Base-by-base conservation (phyloP, 2,113 vertebrate species). In the Myocastor coypus region DNA sequence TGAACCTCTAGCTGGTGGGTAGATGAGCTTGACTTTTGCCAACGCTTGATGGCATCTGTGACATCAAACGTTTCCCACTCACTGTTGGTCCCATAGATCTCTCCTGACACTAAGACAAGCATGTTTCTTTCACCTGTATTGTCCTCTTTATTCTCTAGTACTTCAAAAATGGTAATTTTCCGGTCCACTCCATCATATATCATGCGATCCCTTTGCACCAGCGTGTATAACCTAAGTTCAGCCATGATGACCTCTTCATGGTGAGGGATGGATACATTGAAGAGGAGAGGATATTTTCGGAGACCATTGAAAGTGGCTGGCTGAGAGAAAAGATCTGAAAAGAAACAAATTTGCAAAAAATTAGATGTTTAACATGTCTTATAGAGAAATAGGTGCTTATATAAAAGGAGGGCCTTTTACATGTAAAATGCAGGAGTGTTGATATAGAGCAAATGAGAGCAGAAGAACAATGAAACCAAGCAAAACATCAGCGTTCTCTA, bases 11-110 rank as follows among this genome's bases (percentile, higher is more conserved):
- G 97, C 69, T 98, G 98, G 93, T 99, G 99, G 0, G 99, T 99
- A 96, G 98, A 99, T 0, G 96, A 95, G 73, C 99, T 99, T 6
- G 98, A 98, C 66, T 98, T 99, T 59, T 98, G 98, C 99, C 99
- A 99, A 24, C 98, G 99, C 83, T 98, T 98, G 82, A 99, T 98
- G 50, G 99, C 99, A 61, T 98, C 98, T 0, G 99, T 99, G 91
- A 99, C 98, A 94, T 99, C 99, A 7, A 99, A 99, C 8, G 99
- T 99, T 97, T 99, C 99, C 99, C 99, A 99, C 89, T 99, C 98
- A 0, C 98, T 99, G 97, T 99, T 99, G 0, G 98, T 99, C 96
- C 99, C 99, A 0, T 99, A 99, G 91, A 99, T 99, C 92, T 99
- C 99, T 14, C 99, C 98, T 4, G 99, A 99, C 4, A 99, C 99